Evolutionary conservation across 2,113 vertebrate species (phyloP).

Genomic region (Sigmodon hispidus): DNA sequence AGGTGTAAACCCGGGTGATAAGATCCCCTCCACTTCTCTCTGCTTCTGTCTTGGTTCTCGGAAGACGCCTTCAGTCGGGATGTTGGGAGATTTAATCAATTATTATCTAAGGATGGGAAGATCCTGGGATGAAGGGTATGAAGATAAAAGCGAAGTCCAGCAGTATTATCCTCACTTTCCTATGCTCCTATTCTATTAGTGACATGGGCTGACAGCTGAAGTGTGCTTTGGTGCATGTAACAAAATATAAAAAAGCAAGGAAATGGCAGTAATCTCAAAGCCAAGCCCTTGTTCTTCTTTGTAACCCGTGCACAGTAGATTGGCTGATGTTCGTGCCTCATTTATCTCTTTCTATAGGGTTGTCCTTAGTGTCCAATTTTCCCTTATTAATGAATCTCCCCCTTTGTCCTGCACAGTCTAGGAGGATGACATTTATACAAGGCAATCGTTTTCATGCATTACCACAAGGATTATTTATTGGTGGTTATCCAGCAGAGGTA

Average conservation of each 20-base stretch:
- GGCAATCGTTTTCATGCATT: constrained; percentile 66
- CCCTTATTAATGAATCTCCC: constrained; percentile 69
- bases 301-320: not conserved
- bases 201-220: not conserved
- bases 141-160: constrained; percentile 59
- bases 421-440: constrained; percentile 69
- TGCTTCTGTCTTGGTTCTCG: constrained; percentile 5
- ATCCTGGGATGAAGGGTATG: constrained; percentile 65
- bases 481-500: constrained; percentile 73
- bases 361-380: constrained; percentile 74
- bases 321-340: not conserved
- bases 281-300: constrained; percentile 59
- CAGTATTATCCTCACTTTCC: constrained; percentile 22
- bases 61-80: constrained; percentile 18
- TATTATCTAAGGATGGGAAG: constrained; percentile 61
- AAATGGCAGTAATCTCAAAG: constrained; percentile 55
- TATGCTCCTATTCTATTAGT: constrained; percentile 51
- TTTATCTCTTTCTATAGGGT: constrained; percentile 76
- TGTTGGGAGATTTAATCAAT: constrained; percentile 64
- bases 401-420: constrained; percentile 67
- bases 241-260: constrained; percentile 44
- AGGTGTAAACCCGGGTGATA: constrained; percentile 13
- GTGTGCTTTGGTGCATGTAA: constrained; percentile 51
- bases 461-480: constrained; percentile 74
- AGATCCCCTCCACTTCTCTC: not conserved